Conservation (phyloP, 2,888 invertebrate species). For the Enchytraeus crypticus region DNA sequence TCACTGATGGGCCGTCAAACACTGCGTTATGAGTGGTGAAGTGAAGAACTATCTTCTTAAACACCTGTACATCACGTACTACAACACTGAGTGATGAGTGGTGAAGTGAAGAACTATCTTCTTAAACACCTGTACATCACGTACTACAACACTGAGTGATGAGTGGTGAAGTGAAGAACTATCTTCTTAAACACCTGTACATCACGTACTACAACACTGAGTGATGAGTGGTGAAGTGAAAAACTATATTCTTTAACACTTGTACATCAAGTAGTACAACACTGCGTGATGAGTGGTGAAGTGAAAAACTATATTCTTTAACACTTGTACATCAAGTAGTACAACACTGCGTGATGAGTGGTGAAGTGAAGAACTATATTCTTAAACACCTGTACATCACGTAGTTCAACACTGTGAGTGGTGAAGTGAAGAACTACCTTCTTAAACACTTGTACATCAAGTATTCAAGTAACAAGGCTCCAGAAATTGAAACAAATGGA, state of each 20-base stretch:
- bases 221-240: conserved; percentile 57
- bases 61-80: conserved; percentile 79
- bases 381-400: not conserved
- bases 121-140: conserved; percentile 76
- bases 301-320: not conserved
- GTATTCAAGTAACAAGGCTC: no score
- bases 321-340: no score
- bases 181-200: conserved; percentile 75
- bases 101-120: conserved; percentile 67
- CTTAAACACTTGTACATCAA: not conserved
- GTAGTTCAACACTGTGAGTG: no score
- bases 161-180: conserved; percentile 61
- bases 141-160: not conserved
- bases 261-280: no score
- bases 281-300: not conserved
- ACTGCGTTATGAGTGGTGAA: conserved; percentile 52
- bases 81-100: conserved; percentile 5
- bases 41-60: conserved; percentile 67
- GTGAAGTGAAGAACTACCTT: not conserved
- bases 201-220: conserved; percentile 53
- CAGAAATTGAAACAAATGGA: no score
- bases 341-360: not conserved
- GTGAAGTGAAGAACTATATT: not conserved
- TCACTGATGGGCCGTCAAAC: conserved; percentile 54
- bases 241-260: conserved; percentile 69